phyloP scores from a whole-genome alignment of 2,888 invertebrate species.

The Trachelus troglodyta region DNA sequence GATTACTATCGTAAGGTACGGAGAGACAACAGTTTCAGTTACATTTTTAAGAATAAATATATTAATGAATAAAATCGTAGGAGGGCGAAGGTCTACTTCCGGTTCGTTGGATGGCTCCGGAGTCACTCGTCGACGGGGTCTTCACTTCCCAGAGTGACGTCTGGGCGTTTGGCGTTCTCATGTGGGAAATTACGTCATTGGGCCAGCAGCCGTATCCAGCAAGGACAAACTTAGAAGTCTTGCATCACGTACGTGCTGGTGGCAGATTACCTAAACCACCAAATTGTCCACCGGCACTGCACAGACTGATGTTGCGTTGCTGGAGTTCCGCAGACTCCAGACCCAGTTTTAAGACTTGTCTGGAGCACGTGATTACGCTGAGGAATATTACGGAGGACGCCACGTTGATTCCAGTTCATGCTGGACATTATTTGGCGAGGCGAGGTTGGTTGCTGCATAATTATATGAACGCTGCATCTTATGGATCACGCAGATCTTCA shows the following conservation, averaged over 20 bases:
- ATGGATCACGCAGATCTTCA: not conserved
- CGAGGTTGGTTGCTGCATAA: slow-evolving; percentile 43
- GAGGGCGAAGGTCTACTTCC: slow-evolving; percentile 82
- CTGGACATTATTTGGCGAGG: slow-evolving; percentile 57
- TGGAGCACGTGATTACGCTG: slow-evolving; percentile 68
- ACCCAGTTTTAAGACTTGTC: slow-evolving; percentile 87
- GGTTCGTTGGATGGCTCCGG: slow-evolving; percentile 98
- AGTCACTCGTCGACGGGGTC: slow-evolving; percentile 94
- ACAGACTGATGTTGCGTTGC: slow-evolving; percentile 86
- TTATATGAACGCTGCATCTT: not conserved
- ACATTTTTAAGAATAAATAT: not conserved
- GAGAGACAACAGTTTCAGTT: not conserved
- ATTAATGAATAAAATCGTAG: slow-evolving; percentile 63
- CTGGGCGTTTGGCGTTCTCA: slow-evolving; percentile 93
- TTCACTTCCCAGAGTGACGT: slow-evolving; percentile 98
- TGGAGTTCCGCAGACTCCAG: slow-evolving; percentile 88
- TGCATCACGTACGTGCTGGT: slow-evolving; percentile 88
- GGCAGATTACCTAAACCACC: slow-evolving; percentile 85
- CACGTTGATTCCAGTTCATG: slow-evolving; percentile 55
- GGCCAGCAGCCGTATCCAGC: slow-evolving; percentile 98
- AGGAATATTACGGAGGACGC: slow-evolving; percentile 56
- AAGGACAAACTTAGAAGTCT: slow-evolving; percentile 90
- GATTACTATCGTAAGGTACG: slow-evolving; percentile 98
- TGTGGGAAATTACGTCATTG: slow-evolving; percentile 97
- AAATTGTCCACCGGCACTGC: slow-evolving; percentile 87